These are phyloP conservation scores for Philaethria dido DNA, from an alignment of 2,888 invertebrate genomes.

Conservation along the genomic window DNA sequence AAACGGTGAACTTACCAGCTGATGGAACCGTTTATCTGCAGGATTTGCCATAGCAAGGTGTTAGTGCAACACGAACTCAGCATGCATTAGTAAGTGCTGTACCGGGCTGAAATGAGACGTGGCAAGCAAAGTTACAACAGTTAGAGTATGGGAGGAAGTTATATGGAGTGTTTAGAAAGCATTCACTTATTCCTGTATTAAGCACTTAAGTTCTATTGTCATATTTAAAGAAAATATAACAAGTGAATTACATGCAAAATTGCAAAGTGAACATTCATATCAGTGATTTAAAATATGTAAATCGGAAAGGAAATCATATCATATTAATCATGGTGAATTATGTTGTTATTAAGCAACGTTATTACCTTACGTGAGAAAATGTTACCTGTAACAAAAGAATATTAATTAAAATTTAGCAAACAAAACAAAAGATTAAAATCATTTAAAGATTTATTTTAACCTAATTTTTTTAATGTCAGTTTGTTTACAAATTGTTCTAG, in stretches of 20 bases:
- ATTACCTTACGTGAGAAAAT: constrained; percentile 1
- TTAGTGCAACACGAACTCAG: constrained; percentile 65
- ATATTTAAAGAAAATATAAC: not conserved
- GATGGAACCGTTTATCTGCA: constrained; percentile 83
- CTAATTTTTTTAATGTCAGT: not conserved
- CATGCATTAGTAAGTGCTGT: constrained; percentile 77
- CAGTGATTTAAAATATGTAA: not conserved
- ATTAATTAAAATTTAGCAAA: too few species aligned
- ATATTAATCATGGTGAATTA: not conserved
- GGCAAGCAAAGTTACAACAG: constrained; percentile 38
- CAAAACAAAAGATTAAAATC: too few species aligned
- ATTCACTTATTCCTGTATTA: not conserved
- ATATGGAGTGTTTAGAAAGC: not conserved
- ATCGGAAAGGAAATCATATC: not conserved
- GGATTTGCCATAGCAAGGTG: constrained; percentile 66
- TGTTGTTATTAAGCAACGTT: not conserved
- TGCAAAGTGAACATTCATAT: not conserved
- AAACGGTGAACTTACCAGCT: constrained; percentile 76
- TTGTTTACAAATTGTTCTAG: not conserved
- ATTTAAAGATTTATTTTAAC: too few species aligned
- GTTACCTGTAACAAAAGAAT: constrained; percentile 38
- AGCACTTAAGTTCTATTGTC: not conserved
- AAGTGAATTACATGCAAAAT: not conserved
- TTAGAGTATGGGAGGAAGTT: constrained; percentile 18
- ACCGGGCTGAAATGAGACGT: constrained; percentile 69